These are phyloP conservation scores for Palythoa heliodiscus DNA, from an alignment of 92 coral and sea anemone genomes.

Conservation along the genomic window DNA sequence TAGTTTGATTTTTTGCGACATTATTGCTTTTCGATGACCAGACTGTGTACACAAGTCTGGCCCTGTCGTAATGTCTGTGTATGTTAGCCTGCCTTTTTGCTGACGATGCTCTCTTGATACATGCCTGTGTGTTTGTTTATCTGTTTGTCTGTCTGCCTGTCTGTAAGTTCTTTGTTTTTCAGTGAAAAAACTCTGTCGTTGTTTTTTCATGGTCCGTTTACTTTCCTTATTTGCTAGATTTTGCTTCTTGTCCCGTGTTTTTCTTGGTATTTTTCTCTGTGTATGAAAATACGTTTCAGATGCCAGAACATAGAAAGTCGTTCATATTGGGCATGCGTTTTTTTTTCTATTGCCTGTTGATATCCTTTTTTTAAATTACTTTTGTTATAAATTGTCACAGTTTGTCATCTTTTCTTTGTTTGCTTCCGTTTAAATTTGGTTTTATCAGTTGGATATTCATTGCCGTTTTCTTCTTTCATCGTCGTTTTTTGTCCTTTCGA, in stretches of 20 bases:
- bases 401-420: neutral
- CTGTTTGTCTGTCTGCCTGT: neutral
- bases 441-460: neutral
- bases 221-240: slow-evolving; percentile 1
- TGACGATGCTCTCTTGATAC: too few species aligned
- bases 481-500: neutral
- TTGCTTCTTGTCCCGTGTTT: slow-evolving; percentile 17
- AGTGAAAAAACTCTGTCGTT: too few species aligned
- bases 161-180: too few species aligned
- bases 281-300: neutral
- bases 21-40: too few species aligned
- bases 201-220: too few species aligned
- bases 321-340: neutral
- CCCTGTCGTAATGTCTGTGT: too few species aligned
- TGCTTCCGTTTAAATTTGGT: neutral
- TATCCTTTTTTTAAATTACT: neutral
- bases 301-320: neutral
- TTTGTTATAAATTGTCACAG: neutral
- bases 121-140: neutral
- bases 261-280: neutral
- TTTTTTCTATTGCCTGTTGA: neutral
- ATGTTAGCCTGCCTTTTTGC: too few species aligned
- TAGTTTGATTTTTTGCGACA: too few species aligned
- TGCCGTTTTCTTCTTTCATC: neutral
- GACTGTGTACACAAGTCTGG: too few species aligned